phyloP scores from a whole-genome alignment of 2,113 vertebrate species.

The Hepsetus odoe region DNA sequence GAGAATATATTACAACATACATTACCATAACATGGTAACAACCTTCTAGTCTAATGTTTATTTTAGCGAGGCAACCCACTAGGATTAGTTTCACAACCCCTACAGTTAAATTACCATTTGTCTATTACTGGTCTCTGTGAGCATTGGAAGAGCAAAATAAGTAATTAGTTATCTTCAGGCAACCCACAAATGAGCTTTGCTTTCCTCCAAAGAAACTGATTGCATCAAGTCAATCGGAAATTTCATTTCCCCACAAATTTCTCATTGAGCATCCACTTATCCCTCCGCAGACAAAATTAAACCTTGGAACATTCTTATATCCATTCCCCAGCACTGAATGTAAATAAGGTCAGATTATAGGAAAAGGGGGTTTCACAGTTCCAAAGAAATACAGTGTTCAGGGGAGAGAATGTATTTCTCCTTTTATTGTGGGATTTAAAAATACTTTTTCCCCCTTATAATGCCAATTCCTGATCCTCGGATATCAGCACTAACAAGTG shows the following conservation, averaged over 20 bases:
- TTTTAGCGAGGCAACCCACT: neutral
- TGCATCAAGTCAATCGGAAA: slow-evolving; percentile 55
- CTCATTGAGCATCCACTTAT: slow-evolving; percentile 9
- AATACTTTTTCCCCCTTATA: too few species aligned
- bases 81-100: neutral
- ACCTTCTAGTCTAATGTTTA: neutral
- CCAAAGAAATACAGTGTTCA: too few species aligned
- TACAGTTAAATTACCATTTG: slow-evolving; percentile 14
- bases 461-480: too few species aligned
- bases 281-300: neutral
- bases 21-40: neutral
- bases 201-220: slow-evolving; percentile 45
- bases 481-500: too few species aligned
- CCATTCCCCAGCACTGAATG: neutral
- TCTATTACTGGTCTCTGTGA: slow-evolving; percentile 14
- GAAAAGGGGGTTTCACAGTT: neutral
- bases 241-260: slow-evolving; percentile 48
- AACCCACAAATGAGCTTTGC: slow-evolving; percentile 35
- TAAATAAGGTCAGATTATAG: neutral
- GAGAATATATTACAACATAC: too few species aligned
- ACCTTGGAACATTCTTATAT: neutral
- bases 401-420: too few species aligned
- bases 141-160: slow-evolving; percentile 35
- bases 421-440: too few species aligned
- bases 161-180: slow-evolving; percentile 43